Evolutionary conservation across 1,140 invertebrate species (phyloP), one percentile per base, ranked within the genome.

Genomic region (Ceratosolen solmsi): DNA sequence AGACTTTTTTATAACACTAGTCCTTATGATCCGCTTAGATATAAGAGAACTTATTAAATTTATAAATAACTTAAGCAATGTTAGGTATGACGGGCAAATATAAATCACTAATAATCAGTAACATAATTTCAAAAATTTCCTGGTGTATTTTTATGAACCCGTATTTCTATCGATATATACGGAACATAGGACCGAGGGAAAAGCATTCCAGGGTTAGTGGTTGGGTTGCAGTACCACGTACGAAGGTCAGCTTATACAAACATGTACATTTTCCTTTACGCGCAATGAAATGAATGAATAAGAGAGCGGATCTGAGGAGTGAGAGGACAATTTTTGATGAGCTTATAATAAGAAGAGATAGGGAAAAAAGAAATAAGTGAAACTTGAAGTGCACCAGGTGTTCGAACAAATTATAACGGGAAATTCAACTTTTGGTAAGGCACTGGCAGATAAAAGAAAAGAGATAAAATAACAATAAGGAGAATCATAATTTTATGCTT

Each of bases 331-430:
- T 25, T 33, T n/a, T n/a, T 7, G 0, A 30, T 9, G 13, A 63
- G 58, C 9, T 63, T 63, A 63, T 63, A 30, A 4, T 36, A 60
- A 13, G 33, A 38, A 20, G 30, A n/a, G 7, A 75, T 22, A 60
- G 22, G n/a, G 51, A 4, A 30, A 38, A 11, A 9, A 22, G 2
- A 20, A 25, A 36, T 49, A 36, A 27, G 33, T 73, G 17, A 22
- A 49, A 56, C 56, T 46, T 9, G 38, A 63, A 46, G 73, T 75
- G 81, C 82, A 81, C 82, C 83, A 83, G 84, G 85, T 84, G 85
- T 79, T 70, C 72, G 82, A 79, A 83, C 83, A 84, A 85, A 85
- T 85, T 84, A 79, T 72, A 71, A 46, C 56, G 51, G 79, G 80
- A 85, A 83, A 74, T 79, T 30, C 71, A n/a, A 8, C 33, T 72